Base-by-base conservation (phyloP, 2,888 invertebrate genomes). In the Alloscopus bannaensis region DNA sequence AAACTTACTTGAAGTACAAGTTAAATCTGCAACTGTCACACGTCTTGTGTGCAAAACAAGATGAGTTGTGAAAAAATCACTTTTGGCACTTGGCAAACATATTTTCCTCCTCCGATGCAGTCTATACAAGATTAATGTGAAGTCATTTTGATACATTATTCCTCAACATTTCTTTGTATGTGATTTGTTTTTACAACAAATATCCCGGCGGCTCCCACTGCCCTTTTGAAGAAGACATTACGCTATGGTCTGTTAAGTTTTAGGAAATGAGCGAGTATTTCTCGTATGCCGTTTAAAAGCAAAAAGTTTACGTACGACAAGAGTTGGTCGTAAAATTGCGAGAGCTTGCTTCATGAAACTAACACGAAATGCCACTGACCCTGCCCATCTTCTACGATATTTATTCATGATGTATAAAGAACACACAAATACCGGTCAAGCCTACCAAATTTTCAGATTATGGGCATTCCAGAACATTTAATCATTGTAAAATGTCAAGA, bases 381-480 rank as follows among this genome's bases (percentile, higher is more conserved):
- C 62, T 72, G 55, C 64, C 72, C 59, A 59, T 59, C 20, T 24
- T 13, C 11, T 2, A 29, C 31, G 1, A 16, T 29, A 1, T n/a
- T 16, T 31, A 59, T n/a, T n/a, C 24, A 22, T 52, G 24, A 20
- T 8, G 4, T 24, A 22, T 24, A 47, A 47, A 47, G 36, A 36
- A 8, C 6, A 36, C 8, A 36, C 8, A 36, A 36, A 36, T 8
- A 36, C 36, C 8, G 36, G 11, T 47, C 4, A 55, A 55, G 28
- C 28, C 6, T 1, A 2, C n/a, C 22, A 29, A 31, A 3, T 59
- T 59, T 59, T 31, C 11, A 57, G 52, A 69, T 70, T 70, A 70
- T 70, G 59, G 57, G 20, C 69, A 70, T 70, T 70, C 69, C 69
- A 70, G 69, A 31, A 13, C 60, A 60, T 60, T 60, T 60, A 60